Evolutionary conservation across 2,888 invertebrate species (phyloP), one percentile per base, ranked within the genome.

Genomic region (Hydrotaea cyrtoneurina): DNA sequence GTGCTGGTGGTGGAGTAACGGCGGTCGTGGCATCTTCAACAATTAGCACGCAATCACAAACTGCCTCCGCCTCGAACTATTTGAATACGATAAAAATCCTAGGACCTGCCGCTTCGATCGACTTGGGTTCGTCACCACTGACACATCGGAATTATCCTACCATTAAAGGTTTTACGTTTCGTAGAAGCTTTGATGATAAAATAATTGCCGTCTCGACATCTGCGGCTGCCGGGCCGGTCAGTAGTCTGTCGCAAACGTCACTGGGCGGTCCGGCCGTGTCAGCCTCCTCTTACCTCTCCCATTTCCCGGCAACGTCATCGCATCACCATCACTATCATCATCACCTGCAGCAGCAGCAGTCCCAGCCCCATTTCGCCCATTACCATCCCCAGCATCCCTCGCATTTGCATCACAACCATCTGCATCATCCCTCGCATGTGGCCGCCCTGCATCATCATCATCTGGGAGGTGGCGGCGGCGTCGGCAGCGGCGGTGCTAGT

Each of bases 111-210:
- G 91, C 91, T 5, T 91, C 91, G 66, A 91, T 91, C 50, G 91
- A 91, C 83, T 78, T 91, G 86, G 91, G 91, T 79, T 89, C 89
- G 53, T 91, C 91, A 64, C 91, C 91, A 31, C 79, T 91, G 19
- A 88, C 91, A 64, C 91, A 90, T 85, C 90, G 91, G 55, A 91
- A 91, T 50, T 91, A 91, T 83, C 90, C 90, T 78, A 89, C 88
- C 78, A 88, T 91, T 55, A 89, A 91, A 78, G 92, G 92, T 46
- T 91, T 91, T 82, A 90, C 90, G 76, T 92, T 91, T 85, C 90
- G 91, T 8, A 89, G 92, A 66, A 91, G 91, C 84, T 92, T 92
- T 78, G 92, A 92, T 78, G 91, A 92, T 78, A 92, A 92, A 87
- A 91, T 92, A 82, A 91, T 91, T 46, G 89, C 87, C 80, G 81